Evolutionary conservation across 2,797 vertebrate species (phyloP), one percentile per base, ranked within the genome.

Genomic region (Ataeniobius toweri): DNA sequence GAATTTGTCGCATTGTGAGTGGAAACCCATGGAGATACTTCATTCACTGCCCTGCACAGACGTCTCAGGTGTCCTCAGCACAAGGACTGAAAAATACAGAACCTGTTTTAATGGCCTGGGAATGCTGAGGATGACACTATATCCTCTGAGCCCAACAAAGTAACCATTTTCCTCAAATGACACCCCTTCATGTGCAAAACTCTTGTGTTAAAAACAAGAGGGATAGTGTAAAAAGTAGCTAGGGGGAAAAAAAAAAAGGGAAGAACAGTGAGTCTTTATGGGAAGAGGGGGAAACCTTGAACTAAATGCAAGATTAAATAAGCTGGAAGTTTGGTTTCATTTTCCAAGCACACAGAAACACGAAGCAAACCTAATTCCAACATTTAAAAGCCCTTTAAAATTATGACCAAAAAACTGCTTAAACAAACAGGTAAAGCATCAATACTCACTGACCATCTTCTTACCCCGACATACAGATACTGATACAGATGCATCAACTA

Each of bases 61-160:
- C 76, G 71, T 88, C 92, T 92, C 86, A 74, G 79, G 82, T 90
- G 73, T 84, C 73, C 71, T 14, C 89, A 81, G 48, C 53, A 59
- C 44, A 20, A 5, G 41, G 48, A 79, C 80, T 76, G 39, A 86
- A 75, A 83, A 74, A 79, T 69, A 82, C 80, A 88, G 71, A 92
- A 92, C 86, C 86, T 79, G 84, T 90, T 92, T 75, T 85, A 67
- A 36, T 16, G 78, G 76, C 36, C 70, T 59, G 68, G 74, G 69
- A 90, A 89, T 87, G 71, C 72, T 75, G 68, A 41, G 59, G 81
- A 89, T 81, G 83, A 90, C 83, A 91, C 79, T 53, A 78, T n/a
- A 79, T 88, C 83, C 84, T 75, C 77, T 61, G 75, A 75, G 39
- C 24, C 53, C 46, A 74, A 85, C 80, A 76, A 80, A 71, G 86